phyloP scores from a whole-genome alignment of 2,797 vertebrate genomes.

The Merluccius polli region DNA sequence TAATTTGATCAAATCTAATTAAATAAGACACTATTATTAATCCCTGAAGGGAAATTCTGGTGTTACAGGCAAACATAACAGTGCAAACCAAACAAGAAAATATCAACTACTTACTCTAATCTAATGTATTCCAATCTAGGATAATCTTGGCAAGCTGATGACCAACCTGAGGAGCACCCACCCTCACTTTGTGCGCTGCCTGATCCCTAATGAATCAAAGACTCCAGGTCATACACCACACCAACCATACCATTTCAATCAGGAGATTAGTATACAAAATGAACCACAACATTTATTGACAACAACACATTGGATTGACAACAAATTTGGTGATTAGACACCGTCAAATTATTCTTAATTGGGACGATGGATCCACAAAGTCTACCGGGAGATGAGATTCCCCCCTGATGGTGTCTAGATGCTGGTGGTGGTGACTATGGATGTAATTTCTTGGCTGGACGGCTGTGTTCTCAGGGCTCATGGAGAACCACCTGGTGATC shows the following conservation, averaged over 20 bases:
- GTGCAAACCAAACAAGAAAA: background rate
- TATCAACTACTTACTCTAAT: background rate
- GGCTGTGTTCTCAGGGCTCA: conserved; percentile 30
- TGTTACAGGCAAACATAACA: background rate
- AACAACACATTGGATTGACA: too few relatives aligned
- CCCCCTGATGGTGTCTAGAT: too few relatives aligned
- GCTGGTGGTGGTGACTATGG: too few relatives aligned
- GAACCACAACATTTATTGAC: too few relatives aligned
- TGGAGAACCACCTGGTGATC: conserved; percentile 66
- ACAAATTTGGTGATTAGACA: too few relatives aligned
- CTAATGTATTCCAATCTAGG: background rate
- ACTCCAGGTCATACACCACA: conserved; percentile 68
- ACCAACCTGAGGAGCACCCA: conserved; percentile 71
- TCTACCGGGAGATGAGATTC: too few relatives aligned
- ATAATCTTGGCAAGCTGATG: conserved; percentile 45
- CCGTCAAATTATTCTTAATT: too few relatives aligned
- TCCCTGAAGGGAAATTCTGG: background rate
- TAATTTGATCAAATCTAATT: background rate
- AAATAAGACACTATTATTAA: background rate
- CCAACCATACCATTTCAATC: background rate
- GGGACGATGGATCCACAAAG: too few relatives aligned
- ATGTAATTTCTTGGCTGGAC: too few relatives aligned
- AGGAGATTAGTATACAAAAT: too few relatives aligned
- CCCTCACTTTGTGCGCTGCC: conserved; percentile 80
- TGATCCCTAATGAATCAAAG: conserved; percentile 83